Evolutionary conservation across 2,113 vertebrate genomes (phyloP), one percentile per base, ranked within the genome.

Genomic region (Toxotes chatareus): DNA sequence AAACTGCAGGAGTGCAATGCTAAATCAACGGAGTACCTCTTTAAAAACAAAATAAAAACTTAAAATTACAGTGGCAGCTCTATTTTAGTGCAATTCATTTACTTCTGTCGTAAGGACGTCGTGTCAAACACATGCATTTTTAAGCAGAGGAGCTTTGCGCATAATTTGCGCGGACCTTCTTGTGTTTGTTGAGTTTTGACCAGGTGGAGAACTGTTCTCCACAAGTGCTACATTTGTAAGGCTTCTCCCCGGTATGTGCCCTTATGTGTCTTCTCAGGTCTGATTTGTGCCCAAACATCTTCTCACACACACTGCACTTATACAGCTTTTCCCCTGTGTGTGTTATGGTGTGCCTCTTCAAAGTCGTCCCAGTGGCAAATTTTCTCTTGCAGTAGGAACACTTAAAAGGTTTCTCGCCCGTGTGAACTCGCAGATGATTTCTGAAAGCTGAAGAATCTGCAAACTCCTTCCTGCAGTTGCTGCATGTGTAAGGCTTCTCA

Each of bases 241-340:
- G 85, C 59, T 79, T 89, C 49, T 89, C 89, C 0, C 87, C 91
- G 0, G 83, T 88, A 9, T 91, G 89, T 40, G 53, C 9, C 51
- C 77, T 86, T 61, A 69, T 27, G 71, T 92, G 91, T 49, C 13
- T 23, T 31, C 82, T 91, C 36, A 91, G 7, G 0, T 90, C 83
- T 0, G 82, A 55, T 5, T 17, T 81, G 68, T 76, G 66, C 5
- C 79, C 55, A 2, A 91, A 91, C 16, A 1, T 19, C 9, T 81
- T 89, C 0, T 84, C 64, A 7, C 90, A 90, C 10, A 63, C 31
- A 0, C 0, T 61, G 65, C 90, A 91, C 66, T 42, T 32, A n/a
- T 77, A 86, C 0, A 88, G 88, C 65, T 80, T 88, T 60, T 91
- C 90, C 0, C 88, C 90, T 0, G 86, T 90, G 76, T 92, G 90